Evolutionary conservation across 2,888 invertebrate species (phyloP), one percentile per base, ranked within the genome.

Genomic region (Pasiphila rectangulata): DNA sequence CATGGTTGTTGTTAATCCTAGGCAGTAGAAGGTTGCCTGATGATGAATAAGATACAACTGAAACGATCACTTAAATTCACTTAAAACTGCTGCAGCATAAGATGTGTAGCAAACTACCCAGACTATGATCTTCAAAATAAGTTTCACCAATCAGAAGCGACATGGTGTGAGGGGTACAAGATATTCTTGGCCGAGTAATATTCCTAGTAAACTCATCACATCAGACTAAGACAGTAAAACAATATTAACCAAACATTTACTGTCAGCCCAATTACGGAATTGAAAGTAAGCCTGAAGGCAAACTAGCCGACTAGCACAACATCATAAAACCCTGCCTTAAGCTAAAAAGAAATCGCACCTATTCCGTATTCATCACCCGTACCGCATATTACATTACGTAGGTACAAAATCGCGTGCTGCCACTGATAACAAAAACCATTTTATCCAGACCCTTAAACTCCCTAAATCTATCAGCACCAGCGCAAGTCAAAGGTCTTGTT

Each of bases 341-440:
- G 69, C 64, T 25, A 68, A 75, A 73, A 77, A 74, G 71, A 79
- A 79, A 75, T 74, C 72, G 68, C 75, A 79, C 75, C 77, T 80
- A 75, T 76, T 86, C 81, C 56, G 73, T 83, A 85, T 85, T 75
- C 85, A 80, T 73, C 72, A 70, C 70, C 57, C 72, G 82, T 81
- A 70, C 57, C 65, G 68, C 76, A 80, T 84, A 85, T 83, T 79
- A 80, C 79, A 75, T 83, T 83, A 81, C 83, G 69, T 63, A 7
- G n/a, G 25, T 17, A 68, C 65, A 69, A 70, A 79, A 82, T 83
- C 79, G 81, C 83, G 79, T 81, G 82, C 76, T 65, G 62, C 66
- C 69, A 51, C 61, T 64, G 80, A 83, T 81, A 83, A 78, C 64
- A 44, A n/a, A 35, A 35, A 51, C 77, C 74, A 75, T 35, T 63